A percentile compares a stretch with the other conserved stretches of the same genome.
Evolutionary conservation across 2,888 invertebrate species (phyloP).

Genomic region (Lasioglossum malachurum): DNA sequence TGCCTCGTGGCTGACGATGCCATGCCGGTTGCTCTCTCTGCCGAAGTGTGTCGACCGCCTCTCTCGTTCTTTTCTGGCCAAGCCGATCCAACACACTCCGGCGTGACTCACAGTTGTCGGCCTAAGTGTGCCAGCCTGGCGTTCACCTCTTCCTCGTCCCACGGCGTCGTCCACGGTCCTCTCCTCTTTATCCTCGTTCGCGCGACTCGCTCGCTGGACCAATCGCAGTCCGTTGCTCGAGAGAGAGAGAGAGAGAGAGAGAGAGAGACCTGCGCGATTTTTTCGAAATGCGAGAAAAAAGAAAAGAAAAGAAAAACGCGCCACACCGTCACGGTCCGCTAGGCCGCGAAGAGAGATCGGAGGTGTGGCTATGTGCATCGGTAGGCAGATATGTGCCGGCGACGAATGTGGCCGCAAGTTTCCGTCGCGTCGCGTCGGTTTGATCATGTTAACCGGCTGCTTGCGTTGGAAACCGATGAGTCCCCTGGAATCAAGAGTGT

Average conservation of each 20-base stretch:
- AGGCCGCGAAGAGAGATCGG: slow-evolving; percentile 51
- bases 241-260: slow-evolving; percentile 11
- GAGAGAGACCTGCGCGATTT: slow-evolving; percentile 46
- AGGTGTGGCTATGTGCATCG: slow-evolving; percentile 61
- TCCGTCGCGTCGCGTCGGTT: neutral
- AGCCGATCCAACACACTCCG: slow-evolving; percentile 49
- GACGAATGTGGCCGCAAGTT: slow-evolving; percentile 28
- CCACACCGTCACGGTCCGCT: slow-evolving; percentile 52
- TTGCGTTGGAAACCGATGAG: neutral
- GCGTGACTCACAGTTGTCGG: slow-evolving; percentile 56
- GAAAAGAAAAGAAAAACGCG: slow-evolving; percentile 7
- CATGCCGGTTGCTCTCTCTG: slow-evolving; percentile 58
- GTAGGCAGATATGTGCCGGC: slow-evolving; percentile 49
- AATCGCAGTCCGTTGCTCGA: slow-evolving; percentile 20
- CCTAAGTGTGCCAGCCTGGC: slow-evolving; percentile 60
- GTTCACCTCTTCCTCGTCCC: slow-evolving; percentile 40
- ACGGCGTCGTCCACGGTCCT: slow-evolving; percentile 31
- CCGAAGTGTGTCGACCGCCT: slow-evolving; percentile 64
- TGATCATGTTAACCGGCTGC: neutral
- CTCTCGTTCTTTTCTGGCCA: slow-evolving; percentile 58
- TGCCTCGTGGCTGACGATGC: slow-evolving; percentile 51
- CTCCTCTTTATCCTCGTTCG: slow-evolving; percentile 54
- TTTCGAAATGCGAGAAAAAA: slow-evolving; percentile 33
- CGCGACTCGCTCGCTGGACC: slow-evolving; percentile 23
- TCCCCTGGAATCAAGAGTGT: neutral